Percentiles rank a stretch among this genome's conserved stretches.
Evolutionary conservation across 2,888 invertebrate genomes (phyloP).

Genomic region (Coremacera marginata): DNA sequence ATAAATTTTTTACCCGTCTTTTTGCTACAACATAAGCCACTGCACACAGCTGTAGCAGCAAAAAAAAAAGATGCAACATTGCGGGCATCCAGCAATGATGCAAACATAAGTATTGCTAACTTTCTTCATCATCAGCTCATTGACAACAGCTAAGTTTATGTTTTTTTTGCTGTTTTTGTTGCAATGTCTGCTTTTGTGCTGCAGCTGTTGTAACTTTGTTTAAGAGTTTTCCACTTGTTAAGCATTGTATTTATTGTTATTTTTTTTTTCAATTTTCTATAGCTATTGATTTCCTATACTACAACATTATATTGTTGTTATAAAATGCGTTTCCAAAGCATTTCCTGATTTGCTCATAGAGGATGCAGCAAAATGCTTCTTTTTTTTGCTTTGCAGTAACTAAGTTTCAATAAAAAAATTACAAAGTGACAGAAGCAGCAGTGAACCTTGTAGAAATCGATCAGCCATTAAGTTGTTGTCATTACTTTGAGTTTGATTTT

Average conservation of each 20-base stretch:
- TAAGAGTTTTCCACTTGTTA: too few species aligned
- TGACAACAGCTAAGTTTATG: background rate
- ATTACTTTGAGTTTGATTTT: background rate
- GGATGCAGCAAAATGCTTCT: background rate
- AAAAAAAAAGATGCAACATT: background rate
- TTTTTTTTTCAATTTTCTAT: background rate
- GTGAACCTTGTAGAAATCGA: background rate
- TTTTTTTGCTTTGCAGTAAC: too few species aligned
- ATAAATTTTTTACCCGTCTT: too few species aligned
- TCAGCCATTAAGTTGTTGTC: background rate
- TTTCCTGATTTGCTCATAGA: background rate
- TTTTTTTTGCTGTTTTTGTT: background rate
- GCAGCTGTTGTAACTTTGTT: too few species aligned
- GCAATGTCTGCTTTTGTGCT: background rate
- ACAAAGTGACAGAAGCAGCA: background rate
- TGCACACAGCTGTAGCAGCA: background rate
- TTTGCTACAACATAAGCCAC: background rate
- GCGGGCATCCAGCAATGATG: background rate
- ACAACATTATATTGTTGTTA: background rate
- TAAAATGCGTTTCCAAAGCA: slow-evolving; percentile 4
- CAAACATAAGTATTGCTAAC: background rate
- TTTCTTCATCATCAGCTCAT: background rate
- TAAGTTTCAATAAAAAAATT: too few species aligned
- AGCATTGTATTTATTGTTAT: too few species aligned
- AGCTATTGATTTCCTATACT: slow-evolving; percentile 1